Conservation (phyloP, 2,797 vertebrate genomes). For the Hephaestus fuliginosus region DNA sequence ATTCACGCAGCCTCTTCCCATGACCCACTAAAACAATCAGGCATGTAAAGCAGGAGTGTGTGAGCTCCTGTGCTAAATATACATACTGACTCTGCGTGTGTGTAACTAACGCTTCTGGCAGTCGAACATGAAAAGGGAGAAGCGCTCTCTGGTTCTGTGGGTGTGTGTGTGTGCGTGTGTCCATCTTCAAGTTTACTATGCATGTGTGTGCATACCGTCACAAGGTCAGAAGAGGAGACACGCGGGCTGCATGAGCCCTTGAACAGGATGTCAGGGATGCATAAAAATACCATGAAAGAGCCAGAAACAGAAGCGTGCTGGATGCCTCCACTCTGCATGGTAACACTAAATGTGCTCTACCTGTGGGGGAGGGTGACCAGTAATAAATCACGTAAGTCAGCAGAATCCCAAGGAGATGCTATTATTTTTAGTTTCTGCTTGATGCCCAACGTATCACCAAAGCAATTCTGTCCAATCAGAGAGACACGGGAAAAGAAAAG, state of each 20-base stretch:
- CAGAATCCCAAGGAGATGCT: conserved; percentile 57
- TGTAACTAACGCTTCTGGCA: conserved; percentile 22
- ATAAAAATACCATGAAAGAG: conserved; percentile 71
- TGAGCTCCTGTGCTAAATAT: conserved; percentile 71
- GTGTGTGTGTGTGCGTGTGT: not conserved
- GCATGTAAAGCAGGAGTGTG: conserved; percentile 70
- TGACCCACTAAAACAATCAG: conserved; percentile 85
- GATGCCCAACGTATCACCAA: conserved; percentile 13
- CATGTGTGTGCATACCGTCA: conserved; percentile 4
- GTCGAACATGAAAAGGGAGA: conserved; percentile 1
- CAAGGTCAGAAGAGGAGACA: conserved; percentile 58
- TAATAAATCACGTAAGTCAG: conserved; percentile 74
- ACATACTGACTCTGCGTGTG: conserved; percentile 28
- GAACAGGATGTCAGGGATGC: conserved; percentile 59
- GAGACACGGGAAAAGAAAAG: not conserved
- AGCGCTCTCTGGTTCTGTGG: not conserved
- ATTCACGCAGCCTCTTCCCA: conserved; percentile 61
- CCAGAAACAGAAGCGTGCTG: conserved; percentile 33
- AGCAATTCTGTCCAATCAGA: conserved; percentile 15
- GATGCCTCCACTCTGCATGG: conserved; percentile 40
- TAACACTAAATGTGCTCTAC: conserved; percentile 50
- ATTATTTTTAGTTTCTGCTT: conserved; percentile 65
- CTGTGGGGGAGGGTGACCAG: conserved; percentile 57
- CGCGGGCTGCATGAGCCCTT: conserved; percentile 54
- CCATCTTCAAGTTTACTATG: conserved; percentile 16